These are phyloP conservation scores for Mercenaria mercenaria DNA, from an alignment of 1,140 invertebrate species.

Conservation along the genomic window DNA sequence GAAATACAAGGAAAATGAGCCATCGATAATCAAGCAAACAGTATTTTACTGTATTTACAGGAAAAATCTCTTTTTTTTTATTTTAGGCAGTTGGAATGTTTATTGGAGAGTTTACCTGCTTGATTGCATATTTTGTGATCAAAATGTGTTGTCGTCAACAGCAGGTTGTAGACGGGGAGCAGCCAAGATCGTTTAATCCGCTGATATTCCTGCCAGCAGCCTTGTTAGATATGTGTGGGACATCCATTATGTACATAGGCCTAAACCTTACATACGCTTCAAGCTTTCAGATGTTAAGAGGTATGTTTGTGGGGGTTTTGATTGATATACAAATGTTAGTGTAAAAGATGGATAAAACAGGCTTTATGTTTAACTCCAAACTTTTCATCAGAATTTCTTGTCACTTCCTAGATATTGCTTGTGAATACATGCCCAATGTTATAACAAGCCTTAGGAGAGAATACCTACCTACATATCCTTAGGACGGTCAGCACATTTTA, in stretches of 20 bases:
- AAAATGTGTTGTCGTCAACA: slow-evolving; percentile 87
- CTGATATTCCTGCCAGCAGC: slow-evolving; percentile 94
- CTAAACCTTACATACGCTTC: slow-evolving; percentile 96
- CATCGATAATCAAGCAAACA: too few species aligned
- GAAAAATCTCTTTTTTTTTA: too few species aligned
- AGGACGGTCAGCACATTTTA: too few species aligned
- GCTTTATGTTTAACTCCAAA: too few species aligned
- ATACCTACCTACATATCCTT: too few species aligned
- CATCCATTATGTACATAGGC: slow-evolving; percentile 96
- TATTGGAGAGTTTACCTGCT: slow-evolving; percentile 94
- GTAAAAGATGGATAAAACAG: too few species aligned
- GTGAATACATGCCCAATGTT: too few species aligned
- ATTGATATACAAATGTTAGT: not conserved
- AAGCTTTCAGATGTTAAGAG: slow-evolving; percentile 98
- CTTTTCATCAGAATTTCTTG: too few species aligned
- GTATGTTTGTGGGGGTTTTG: slow-evolving; percentile 83
- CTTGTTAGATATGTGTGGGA: slow-evolving; percentile 93
- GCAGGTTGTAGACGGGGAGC: slow-evolving; percentile 75
- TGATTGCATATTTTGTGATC: slow-evolving; percentile 89
- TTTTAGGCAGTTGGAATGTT: slow-evolving; percentile 95
- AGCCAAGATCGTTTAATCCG: slow-evolving; percentile 87
- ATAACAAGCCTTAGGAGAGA: too few species aligned
- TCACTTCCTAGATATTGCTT: too few species aligned
- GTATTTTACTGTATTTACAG: too few species aligned
- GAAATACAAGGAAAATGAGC: too few species aligned